These are phyloP conservation scores for Microplitis demolitor DNA, from an alignment of 1,140 invertebrate genomes.

Conservation along the genomic window DNA sequence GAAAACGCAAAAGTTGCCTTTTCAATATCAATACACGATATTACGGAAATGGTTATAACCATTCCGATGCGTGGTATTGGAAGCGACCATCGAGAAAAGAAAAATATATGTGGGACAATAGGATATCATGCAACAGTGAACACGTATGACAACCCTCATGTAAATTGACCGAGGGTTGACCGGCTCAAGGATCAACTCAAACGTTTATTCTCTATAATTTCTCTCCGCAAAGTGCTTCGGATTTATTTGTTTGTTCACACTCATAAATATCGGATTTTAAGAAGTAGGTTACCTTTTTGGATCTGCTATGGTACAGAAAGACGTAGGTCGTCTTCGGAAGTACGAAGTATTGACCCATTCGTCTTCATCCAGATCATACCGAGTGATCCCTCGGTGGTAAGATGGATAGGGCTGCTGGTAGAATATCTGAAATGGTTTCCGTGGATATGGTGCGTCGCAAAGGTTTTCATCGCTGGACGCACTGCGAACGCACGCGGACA, in stretches of 20 bases:
- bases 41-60: too few relatives aligned
- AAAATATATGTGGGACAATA: not conserved
- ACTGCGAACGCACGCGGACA: constrained; percentile 84
- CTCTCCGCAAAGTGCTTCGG: not conserved
- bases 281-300: constrained; percentile 64
- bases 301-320: constrained; percentile 71
- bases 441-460: constrained; percentile 76
- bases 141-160: not conserved
- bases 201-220: not conserved
- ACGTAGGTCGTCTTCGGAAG: constrained; percentile 75
- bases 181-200: not conserved
- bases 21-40: not conserved
- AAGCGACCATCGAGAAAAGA: not conserved
- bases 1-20: constrained; percentile 10
- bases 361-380: constrained; percentile 50
- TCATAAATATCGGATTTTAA: not conserved
- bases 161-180: not conserved
- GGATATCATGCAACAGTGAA: not conserved
- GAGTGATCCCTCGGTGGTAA: constrained; percentile 48
- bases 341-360: constrained; percentile 75
- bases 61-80: not conserved
- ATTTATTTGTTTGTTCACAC: not conserved
- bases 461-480: constrained; percentile 86
- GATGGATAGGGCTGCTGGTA: constrained; percentile 55
- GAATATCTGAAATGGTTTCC: constrained; percentile 58